Evolutionary conservation across 2,888 invertebrate species (phyloP), one percentile per base, ranked within the genome.

Genomic region (Drosophila melanosoma): DNA sequence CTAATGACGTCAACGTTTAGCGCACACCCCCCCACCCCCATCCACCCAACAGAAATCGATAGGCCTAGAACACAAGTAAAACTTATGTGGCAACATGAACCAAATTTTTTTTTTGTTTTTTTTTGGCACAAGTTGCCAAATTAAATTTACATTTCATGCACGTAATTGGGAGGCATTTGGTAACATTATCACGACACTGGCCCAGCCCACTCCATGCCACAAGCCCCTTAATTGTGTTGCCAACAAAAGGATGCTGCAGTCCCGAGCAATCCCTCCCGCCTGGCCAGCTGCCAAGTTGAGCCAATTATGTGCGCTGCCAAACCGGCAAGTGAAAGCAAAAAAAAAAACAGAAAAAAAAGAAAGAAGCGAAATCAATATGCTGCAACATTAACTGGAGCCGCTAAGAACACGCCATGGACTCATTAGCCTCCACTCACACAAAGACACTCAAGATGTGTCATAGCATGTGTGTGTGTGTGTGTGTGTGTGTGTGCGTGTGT

Each of bases 321-420:
- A 45, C 45, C 23, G 15, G 45, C 45, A 45, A 45, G 23, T 45
- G 23, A 45, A 45, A 45, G 23, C 45, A 42, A 38, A 26, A 26
- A 29, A 17, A n/a, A 10, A 11, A 45, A 42, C 11, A 17, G 38
- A 4, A 35, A 20, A n/a, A 26, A 26, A 12, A 35, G 29, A 40
- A 32, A 40, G 53, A 62, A 70, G 62, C 72, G 86, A 86, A 87
- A 87, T 90, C 86, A 88, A 90, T 89, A 90, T 84, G 90, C 86
- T 82, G 79, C 80, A 83, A 83, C 87, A 87, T 90, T 83, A 89
- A 89, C 77, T 89, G 62, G 76, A 77, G 73, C 70, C 73, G 72
- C 79, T 80, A 89, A 87, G 84, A 85, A 89, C 87, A 87, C 89
- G 90, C 87, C 82, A 90, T 76, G 87, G 87, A 86, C 87, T 89